phyloP scores from a whole-genome alignment of 2,888 invertebrate genomes.

The Embidobia sp. region DNA sequence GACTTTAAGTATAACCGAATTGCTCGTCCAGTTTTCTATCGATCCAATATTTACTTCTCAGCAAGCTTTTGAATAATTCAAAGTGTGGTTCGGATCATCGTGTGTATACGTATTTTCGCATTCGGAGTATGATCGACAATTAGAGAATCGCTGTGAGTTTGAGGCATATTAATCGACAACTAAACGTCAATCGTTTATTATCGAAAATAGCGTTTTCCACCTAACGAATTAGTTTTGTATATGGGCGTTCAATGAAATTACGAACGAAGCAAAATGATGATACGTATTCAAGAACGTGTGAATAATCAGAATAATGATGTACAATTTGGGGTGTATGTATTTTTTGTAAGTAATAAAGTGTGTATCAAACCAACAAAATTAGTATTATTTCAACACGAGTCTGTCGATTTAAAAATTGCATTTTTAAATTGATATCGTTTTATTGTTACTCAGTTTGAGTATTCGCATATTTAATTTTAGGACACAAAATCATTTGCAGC shows the following conservation, averaged over 20 bases:
- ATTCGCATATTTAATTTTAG: no score
- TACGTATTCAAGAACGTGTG: slow-evolving; percentile 24
- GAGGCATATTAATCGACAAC: slow-evolving; percentile 43
- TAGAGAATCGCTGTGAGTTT: slow-evolving; percentile 21
- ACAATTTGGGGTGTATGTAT: slow-evolving; percentile 52
- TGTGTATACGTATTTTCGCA: slow-evolving; percentile 24
- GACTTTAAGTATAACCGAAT: slow-evolving; percentile 10
- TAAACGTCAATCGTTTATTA: slow-evolving; percentile 23
- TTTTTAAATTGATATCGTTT: not conserved
- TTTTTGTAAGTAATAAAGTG: slow-evolving; percentile 64
- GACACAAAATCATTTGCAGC: no score
- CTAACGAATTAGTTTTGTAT: slow-evolving; percentile 43
- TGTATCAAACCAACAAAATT: slow-evolving; percentile 32
- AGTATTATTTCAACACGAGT: no score
- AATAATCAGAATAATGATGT: slow-evolving; percentile 27
- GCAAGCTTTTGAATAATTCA: slow-evolving; percentile 36
- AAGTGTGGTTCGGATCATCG: not conserved
- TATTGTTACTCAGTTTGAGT: not conserved
- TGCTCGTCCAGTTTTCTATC: slow-evolving; percentile 26
- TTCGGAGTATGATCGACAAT: slow-evolving; percentile 14
- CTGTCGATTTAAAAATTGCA: not conserved
- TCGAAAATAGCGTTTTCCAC: slow-evolving; percentile 25
- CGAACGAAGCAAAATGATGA: not conserved
- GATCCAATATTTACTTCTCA: slow-evolving; percentile 30
- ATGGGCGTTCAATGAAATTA: not conserved